Evolutionary conservation across 2,797 vertebrate genomes (phyloP).

Genomic region (Sebastes iracundus): DNA sequence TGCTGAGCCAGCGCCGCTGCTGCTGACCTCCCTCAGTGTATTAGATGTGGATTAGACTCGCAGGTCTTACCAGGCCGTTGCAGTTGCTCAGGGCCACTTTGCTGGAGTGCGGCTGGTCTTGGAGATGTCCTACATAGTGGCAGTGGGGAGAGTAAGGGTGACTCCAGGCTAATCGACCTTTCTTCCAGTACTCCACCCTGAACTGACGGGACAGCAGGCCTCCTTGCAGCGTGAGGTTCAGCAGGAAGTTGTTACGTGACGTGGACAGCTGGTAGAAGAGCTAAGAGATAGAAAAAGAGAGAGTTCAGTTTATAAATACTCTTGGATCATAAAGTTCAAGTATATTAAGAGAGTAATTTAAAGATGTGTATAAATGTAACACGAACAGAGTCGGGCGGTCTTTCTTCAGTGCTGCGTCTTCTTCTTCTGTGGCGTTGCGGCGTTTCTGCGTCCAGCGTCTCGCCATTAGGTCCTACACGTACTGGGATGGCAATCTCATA

Average conservation of each 20-base stretch:
- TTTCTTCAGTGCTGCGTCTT: constrained; percentile 78
- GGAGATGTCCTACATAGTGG: constrained; percentile 94
- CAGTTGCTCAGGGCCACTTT: constrained; percentile 98
- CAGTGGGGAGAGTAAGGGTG: constrained; percentile 91
- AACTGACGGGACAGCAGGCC: constrained; percentile 91
- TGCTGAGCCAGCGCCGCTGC: constrained; percentile 31
- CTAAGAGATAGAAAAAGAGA: constrained; percentile 51
- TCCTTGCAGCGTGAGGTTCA: constrained; percentile 94
- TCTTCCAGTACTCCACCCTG: constrained; percentile 97
- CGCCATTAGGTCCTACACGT: constrained; percentile 90
- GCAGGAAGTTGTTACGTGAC: constrained; percentile 89
- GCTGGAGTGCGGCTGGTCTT: constrained; percentile 89
- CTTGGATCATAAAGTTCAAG: not conserved
- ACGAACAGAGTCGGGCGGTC: constrained; percentile 74
- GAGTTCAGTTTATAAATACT: not conserved
- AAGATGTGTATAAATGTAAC: not conserved
- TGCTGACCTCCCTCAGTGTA: constrained; percentile 23
- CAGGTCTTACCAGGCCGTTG: constrained; percentile 93
- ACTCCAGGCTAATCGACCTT: constrained; percentile 92
- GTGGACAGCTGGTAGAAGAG: constrained; percentile 96
- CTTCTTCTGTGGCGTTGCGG: constrained; percentile 72
- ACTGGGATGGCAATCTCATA: constrained; percentile 97
- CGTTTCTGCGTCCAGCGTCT: constrained; percentile 82
- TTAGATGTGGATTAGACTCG: constrained; percentile 11
- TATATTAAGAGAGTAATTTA: not conserved